phyloP scores from a whole-genome alignment of 53 echinoderm and acorn worm genomes.

The Hippasteria phrygiana region DNA sequence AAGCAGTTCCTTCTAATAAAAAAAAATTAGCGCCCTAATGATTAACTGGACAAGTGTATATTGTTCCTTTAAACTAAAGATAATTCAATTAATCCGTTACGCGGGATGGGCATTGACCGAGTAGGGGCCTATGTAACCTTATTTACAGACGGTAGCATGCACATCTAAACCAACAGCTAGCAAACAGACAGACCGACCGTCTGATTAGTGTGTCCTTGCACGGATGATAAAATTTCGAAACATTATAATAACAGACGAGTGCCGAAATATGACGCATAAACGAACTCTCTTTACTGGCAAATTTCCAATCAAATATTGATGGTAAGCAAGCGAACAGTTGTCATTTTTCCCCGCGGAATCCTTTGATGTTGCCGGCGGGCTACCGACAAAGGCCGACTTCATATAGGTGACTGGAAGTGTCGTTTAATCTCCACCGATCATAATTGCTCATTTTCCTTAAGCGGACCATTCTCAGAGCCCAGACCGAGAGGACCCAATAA shows the following conservation, averaged over 20 bases:
- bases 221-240: too few relatives aligned
- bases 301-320: slow-evolving; percentile 52
- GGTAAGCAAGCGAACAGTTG: slow-evolving; percentile 51
- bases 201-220: too few relatives aligned
- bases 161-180: too few relatives aligned
- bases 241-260: too few relatives aligned
- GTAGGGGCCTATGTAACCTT: too few relatives aligned
- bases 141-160: too few relatives aligned
- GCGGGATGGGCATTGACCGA: too few relatives aligned
- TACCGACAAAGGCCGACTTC: slow-evolving; percentile 51
- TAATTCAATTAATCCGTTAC: too few relatives aligned
- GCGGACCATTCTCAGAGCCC: neutral
- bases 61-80: too few relatives aligned
- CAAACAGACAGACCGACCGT: too few relatives aligned
- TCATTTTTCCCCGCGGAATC: slow-evolving; percentile 47
- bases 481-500: slow-evolving; percentile 4
- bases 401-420: slow-evolving; percentile 52
- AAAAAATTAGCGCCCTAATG: neutral
- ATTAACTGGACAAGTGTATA: too few relatives aligned
- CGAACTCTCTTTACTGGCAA: neutral
- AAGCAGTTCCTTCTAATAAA: neutral
- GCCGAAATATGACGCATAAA: slow-evolving; percentile 2
- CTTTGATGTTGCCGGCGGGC: slow-evolving; percentile 50
- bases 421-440: slow-evolving; percentile 42
- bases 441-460: slow-evolving; percentile 66